Base-by-base conservation (phyloP, 2,113 vertebrate genomes). In the Patagioenas fasciata region DNA sequence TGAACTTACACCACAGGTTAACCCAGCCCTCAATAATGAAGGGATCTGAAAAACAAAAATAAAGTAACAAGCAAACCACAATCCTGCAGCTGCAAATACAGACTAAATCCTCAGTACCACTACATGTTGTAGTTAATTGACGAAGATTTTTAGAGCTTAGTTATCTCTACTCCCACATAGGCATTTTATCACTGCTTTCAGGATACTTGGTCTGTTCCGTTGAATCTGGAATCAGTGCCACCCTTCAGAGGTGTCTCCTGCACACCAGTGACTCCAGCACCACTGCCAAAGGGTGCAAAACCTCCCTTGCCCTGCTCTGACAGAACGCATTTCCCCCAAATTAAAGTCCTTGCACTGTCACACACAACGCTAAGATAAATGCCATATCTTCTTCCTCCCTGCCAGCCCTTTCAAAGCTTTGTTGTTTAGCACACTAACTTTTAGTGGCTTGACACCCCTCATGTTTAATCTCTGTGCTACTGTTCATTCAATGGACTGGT, bases 381-480 rank as follows among this genome's bases (percentile, higher is more conserved):
- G 88, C 57, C 72, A 48, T 73, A 82, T 92, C 54, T 62, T 80
- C 82, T 32, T 74, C 34, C 51, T 74, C 34, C 51, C n/a, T 90
- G 31, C 14, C 31, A 72, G 17, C 12, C 21, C 56, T 77, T 75
- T 84, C 64, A 80, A 82, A 96, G 92, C 90, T 71, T 91, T 85
- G 79, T 81, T 95, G 61, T 81, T 96, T 93, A 96, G 78, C 73
- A 20, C 32, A 61, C 54, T 62, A 83, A 94, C 47, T 87, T 94
- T 48, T 44, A 91, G 51, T 64, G 72, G 91, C 69, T 75, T 97
- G 95, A 96, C 95, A 97, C 29, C 50, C 29, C 67, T 66, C 16
- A 3, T 53, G 75, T 95, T 98, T 92, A 97, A 97, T 95, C 96
- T 97, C 78, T 16, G 32, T 69, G 77, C 80, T 88, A 91, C 89